phyloP scores from a whole-genome alignment of 35 echinoderm and acorn worm species.

The Stichopus chloronotus region DNA sequence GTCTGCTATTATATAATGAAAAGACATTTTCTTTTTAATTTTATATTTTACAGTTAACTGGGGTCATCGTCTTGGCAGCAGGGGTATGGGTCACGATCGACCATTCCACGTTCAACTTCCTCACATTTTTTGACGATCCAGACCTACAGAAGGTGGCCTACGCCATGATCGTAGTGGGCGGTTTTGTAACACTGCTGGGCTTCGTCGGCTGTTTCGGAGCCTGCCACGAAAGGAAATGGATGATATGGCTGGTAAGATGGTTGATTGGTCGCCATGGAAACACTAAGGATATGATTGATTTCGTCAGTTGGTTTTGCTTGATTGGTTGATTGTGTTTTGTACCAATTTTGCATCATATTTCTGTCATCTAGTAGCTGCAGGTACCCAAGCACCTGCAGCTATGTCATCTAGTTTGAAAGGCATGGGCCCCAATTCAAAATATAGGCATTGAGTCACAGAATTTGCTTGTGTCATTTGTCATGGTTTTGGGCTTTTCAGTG shows the following conservation, averaged over 20 bases:
- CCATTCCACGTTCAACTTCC: conserved; percentile 79
- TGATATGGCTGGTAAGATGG: conserved; percentile 84
- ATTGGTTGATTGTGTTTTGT: too few species aligned
- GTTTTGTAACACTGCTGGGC: conserved; percentile 89
- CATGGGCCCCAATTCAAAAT: too few species aligned
- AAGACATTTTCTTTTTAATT: not conserved
- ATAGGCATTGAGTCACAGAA: too few species aligned
- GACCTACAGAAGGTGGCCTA: conserved; percentile 80
- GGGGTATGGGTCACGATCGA: conserved; percentile 95
- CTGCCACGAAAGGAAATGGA: conserved; percentile 94
- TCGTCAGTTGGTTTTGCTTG: too few species aligned
- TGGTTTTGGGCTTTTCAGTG: too few species aligned
- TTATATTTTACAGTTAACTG: conserved; percentile 70
- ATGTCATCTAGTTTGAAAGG: too few species aligned
- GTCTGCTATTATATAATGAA: too few species aligned
- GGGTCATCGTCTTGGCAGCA: conserved; percentile 84
- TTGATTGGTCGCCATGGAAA: not conserved
- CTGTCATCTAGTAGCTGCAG: too few species aligned
- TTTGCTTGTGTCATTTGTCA: too few species aligned
- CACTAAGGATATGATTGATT: not conserved
- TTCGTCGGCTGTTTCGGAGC: conserved; percentile 97
- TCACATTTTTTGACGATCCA: conserved; percentile 84
- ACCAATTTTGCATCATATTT: too few species aligned
- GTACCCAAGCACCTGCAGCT: too few species aligned
- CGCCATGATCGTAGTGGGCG: conserved; percentile 89